phyloP scores from a whole-genome alignment of 2,888 invertebrate species.

The Neuroscelio doddi region DNA sequence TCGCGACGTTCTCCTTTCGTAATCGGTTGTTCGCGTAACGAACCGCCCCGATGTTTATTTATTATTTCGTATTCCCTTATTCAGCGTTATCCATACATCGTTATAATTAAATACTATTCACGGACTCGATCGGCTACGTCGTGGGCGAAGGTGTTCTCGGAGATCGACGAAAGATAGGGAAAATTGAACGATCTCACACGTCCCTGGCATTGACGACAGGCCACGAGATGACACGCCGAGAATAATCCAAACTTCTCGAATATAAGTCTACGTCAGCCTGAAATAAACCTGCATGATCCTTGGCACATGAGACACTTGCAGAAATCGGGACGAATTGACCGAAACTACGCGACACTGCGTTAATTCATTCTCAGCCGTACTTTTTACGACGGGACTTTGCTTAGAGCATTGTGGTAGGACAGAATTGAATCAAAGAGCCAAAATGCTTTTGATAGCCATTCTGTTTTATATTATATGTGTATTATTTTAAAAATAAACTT shows the following conservation, averaged over 20 bases:
- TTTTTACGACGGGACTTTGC: conserved; percentile 1
- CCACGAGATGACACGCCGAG: conserved; percentile 51
- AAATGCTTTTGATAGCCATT: too few relatives aligned
- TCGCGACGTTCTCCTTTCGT: conserved; percentile 53
- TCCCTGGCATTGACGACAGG: conserved; percentile 49
- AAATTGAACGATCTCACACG: conserved; percentile 26
- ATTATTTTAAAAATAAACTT: too few relatives aligned
- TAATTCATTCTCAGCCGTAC: not conserved
- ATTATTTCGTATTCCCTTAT: not conserved
- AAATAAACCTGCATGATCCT: conserved; percentile 61
- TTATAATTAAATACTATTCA: too few relatives aligned
- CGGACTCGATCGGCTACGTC: too few relatives aligned
- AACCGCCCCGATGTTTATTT: conserved; percentile 7
- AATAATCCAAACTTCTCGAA: conserved; percentile 60
- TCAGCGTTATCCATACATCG: not conserved
- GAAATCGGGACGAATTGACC: conserved; percentile 54
- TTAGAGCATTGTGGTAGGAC: not conserved
- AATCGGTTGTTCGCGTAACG: conserved; percentile 37
- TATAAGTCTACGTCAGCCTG: conserved; percentile 59
- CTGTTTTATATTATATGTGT: too few relatives aligned
- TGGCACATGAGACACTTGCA: conserved; percentile 57
- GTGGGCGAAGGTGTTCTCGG: too few relatives aligned
- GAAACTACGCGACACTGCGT: conserved; percentile 50
- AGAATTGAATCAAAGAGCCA: not conserved
- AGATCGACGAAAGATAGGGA: not conserved